Evolutionary conservation across 2,797 vertebrate genomes (phyloP).

Genomic region (Euphonia xanthogaster): DNA sequence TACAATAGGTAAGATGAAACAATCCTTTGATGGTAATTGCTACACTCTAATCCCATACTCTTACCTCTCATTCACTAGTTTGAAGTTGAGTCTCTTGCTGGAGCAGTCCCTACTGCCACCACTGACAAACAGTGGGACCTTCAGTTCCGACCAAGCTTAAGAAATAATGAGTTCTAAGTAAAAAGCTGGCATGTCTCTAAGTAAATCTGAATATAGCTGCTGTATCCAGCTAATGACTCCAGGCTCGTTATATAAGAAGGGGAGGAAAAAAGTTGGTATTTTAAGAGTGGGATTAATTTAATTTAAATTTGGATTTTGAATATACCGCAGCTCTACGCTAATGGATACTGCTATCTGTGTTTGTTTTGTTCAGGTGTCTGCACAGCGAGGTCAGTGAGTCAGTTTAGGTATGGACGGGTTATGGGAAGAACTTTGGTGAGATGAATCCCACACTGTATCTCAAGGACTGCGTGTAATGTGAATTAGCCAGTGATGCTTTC

Average conservation of each 20-base stretch:
- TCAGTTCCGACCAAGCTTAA: background rate
- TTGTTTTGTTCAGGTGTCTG: background rate
- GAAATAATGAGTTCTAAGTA: background rate
- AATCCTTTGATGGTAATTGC: background rate
- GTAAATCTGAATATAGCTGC: background rate
- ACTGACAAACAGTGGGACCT: background rate
- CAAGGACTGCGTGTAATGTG: background rate
- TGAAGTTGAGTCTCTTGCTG: background rate
- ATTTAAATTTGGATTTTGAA: background rate
- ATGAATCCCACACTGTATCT: background rate
- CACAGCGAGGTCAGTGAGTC: background rate
- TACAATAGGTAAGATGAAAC: background rate
- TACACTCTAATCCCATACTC: background rate
- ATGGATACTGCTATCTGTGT: background rate
- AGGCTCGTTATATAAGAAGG: background rate
- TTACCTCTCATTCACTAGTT: background rate
- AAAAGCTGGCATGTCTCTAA: background rate
- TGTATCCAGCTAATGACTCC: background rate
- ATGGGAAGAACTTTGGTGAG: background rate
- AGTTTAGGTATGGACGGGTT: background rate
- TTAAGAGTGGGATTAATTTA: background rate
- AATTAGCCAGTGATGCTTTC: background rate
- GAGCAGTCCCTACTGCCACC: background rate
- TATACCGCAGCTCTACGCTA: background rate
- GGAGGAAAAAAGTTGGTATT: background rate